Percentiles rank a stretch among this genome's conserved stretches.
These are phyloP conservation scores for Rousettus leschenaultii DNA, from an alignment of 2,113 vertebrate genomes.

Conservation along the genomic window DNA sequence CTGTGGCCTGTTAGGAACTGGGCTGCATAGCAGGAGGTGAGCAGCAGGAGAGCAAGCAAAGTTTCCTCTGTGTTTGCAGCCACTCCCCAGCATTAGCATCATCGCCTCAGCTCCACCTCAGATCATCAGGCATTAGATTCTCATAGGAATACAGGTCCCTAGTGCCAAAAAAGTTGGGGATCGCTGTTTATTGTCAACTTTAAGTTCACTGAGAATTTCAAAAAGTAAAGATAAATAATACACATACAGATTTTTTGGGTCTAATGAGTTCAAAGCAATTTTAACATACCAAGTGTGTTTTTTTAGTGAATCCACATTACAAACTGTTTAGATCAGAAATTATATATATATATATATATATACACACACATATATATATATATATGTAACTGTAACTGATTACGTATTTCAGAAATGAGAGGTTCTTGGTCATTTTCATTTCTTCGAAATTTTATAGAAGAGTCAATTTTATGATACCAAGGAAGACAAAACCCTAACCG, in stretches of 20 bases:
- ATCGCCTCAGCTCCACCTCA: too few relatives aligned
- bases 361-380: too few relatives aligned
- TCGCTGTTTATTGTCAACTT: neutral
- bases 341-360: too few relatives aligned
- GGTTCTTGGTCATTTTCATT: neutral
- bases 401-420: neutral
- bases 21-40: too few relatives aligned
- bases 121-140: too few relatives aligned
- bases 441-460: conserved; percentile 1
- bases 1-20: too few relatives aligned
- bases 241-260: neutral
- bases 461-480: neutral
- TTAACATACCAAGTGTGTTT: neutral
- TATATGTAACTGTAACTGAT: neutral
- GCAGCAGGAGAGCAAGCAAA: too few relatives aligned
- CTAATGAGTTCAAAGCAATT: neutral
- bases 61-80: too few relatives aligned
- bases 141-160: too few relatives aligned
- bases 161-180: too few relatives aligned
- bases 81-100: too few relatives aligned
- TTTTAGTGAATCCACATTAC: neutral
- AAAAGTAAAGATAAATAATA: neutral
- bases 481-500: neutral
- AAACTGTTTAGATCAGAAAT: neutral
- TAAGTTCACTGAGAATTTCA: neutral